Evolutionary conservation across 2,888 invertebrate species (phyloP), one percentile per base, ranked within the genome.

Genomic region (Ochropacha duplaris): DNA sequence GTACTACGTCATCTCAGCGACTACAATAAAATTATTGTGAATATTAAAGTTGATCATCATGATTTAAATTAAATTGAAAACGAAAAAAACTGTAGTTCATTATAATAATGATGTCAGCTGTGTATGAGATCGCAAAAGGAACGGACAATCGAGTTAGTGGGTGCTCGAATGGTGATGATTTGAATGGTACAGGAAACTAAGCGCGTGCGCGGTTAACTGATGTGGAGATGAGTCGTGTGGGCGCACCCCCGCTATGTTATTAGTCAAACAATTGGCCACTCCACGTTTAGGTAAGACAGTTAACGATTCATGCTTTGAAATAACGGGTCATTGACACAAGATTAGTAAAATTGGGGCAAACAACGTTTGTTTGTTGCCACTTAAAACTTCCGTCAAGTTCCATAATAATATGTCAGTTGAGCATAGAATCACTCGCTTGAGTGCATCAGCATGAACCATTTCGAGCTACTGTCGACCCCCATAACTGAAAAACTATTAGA

Each of bases 161-260:
- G 83, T 84, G 84, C 79, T 79, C 76, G 76, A 80, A 81, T 75
- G 74, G 73, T 76, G 74, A 74, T 81, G 77, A 80, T 84, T 70
- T 79, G 81, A 87, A 87, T 86, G 84, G 76, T 80, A 84, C 88
- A 89, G 90, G 89, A 90, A 89, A 83, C 78, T 68, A 75, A 78
- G 77, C 88, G 87, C 89, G 89, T 90, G 90, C 87, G 81, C 87
- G 73, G 83, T 86, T 78, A 88, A 82, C 83, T 88, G 84, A 87
- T 88, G 86, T 78, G 65, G 74, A 88, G 90, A 91, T 91, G 88
- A 88, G 81, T 79, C 67, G 85, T 83, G 90, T 90, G 86, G 90
- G 91, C 86, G 88, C 88, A 85, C 88, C 89, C 89, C 87, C 87
- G 81, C 84, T 70, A 69, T 71, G 75, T 83, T 78, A 78, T 86